Conservation (phyloP, 2,797 vertebrate genomes). For the Phataginus tetradactyla region DNA sequence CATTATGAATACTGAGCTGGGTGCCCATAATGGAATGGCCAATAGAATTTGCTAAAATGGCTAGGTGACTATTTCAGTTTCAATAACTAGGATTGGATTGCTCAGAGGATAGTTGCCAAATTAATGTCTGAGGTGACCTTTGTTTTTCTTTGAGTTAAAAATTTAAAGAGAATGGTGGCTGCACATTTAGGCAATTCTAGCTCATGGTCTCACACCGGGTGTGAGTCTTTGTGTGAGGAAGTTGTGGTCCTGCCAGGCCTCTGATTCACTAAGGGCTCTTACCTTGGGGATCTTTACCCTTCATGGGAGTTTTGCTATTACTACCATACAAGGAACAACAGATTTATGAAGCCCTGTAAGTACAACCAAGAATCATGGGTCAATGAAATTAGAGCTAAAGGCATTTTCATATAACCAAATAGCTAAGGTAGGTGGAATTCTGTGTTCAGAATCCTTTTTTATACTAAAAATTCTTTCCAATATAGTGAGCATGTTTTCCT, state of each 20-base stretch:
- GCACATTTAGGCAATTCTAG: not conserved
- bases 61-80: not conserved
- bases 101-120: not conserved
- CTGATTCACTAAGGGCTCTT: not conserved
- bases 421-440: not conserved
- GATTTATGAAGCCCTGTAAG: not conserved
- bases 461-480: conserved; percentile 1
- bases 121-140: not conserved
- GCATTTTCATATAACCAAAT: conserved; percentile 41
- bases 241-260: not conserved
- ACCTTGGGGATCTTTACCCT: not conserved
- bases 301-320: not conserved
- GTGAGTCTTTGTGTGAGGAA: not conserved
- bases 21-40: not conserved
- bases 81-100: not conserved
- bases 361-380: not conserved
- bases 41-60: not conserved
- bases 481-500: not conserved
- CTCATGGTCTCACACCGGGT: not conserved
- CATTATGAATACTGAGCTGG: not conserved
- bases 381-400: conserved; percentile 41
- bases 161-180: not conserved
- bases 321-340: not conserved
- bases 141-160: not conserved
- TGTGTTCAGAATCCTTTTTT: conserved; percentile 29